Conservation (phyloP, 1,140 invertebrate species). For the Pseudomyrmex cubaensis region DNA sequence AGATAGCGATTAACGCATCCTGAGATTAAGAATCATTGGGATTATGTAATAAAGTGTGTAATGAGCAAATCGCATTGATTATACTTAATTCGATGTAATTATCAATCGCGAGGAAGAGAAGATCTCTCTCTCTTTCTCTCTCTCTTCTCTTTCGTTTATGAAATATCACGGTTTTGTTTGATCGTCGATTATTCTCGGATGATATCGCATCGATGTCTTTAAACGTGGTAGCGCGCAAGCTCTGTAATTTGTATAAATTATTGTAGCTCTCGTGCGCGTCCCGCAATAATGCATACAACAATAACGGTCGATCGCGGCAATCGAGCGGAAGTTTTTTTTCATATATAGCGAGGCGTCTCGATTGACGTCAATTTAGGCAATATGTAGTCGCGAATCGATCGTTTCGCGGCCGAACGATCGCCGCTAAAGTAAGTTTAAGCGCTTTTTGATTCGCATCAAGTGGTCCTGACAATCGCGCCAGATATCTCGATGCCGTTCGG, state of each 20-base stretch:
- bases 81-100: slow-evolving; percentile 5
- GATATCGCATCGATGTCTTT: no score
- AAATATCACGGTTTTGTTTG: no score
- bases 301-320: neutral
- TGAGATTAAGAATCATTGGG: no score
- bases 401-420: neutral
- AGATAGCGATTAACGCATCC: no score
- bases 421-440: slow-evolving; percentile 53
- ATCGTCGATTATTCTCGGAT: no score
- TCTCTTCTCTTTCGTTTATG: no score
- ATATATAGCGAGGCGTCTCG: neutral
- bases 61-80: neutral
- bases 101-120: neutral
- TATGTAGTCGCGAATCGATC: slow-evolving; percentile 32
- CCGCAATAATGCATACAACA: no score
- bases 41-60: slow-evolving; percentile 1
- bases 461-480: neutral
- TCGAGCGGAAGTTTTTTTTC: neutral
- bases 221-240: no score
- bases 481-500: neutral
- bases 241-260: neutral
- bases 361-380: slow-evolving; percentile 43
- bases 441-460: slow-evolving; percentile 42
- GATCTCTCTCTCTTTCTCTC: no score
- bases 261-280: neutral